phyloP scores from a whole-genome alignment of 2,888 invertebrate species.

The Venusia cambrica region DNA sequence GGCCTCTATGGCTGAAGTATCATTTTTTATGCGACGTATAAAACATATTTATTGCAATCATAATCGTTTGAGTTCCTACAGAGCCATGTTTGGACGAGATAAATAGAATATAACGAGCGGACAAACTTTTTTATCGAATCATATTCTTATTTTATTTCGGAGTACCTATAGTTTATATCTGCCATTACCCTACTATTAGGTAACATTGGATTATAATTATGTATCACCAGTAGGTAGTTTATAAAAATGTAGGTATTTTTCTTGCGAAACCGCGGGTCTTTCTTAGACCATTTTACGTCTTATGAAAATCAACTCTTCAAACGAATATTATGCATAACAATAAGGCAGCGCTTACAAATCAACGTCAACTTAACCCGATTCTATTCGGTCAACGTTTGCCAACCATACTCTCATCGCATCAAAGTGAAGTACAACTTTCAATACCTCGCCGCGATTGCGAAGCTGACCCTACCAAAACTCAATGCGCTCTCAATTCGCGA shows the following conservation, averaged over 20 bases:
- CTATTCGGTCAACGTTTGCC: slow-evolving; percentile 32
- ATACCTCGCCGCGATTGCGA: slow-evolving; percentile 66
- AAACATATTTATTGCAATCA: slow-evolving; percentile 80
- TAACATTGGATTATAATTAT: too few relatives aligned
- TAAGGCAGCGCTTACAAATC: too few relatives aligned
- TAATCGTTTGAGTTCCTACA: slow-evolving; percentile 74
- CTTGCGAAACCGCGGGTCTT: too few relatives aligned
- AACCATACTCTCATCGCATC: slow-evolving; percentile 42
- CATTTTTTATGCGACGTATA: slow-evolving; percentile 80
- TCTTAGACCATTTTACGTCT: slow-evolving; percentile 4
- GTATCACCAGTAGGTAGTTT: too few relatives aligned
- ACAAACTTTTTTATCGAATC: slow-evolving; percentile 46
- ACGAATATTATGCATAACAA: background rate
- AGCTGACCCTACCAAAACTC: slow-evolving; percentile 75
- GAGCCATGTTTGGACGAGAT: slow-evolving; percentile 64
- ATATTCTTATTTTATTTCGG: slow-evolving; percentile 36
- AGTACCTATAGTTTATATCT: slow-evolving; percentile 25
- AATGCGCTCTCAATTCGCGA: slow-evolving; percentile 79
- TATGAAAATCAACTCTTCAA: background rate
- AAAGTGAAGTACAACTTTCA: slow-evolving; percentile 54
- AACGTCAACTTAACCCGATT: too few relatives aligned
- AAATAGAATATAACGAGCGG: slow-evolving; percentile 59
- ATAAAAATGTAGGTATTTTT: too few relatives aligned
- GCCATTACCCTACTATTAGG: slow-evolving; percentile 11
- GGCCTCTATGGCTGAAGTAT: slow-evolving; percentile 70